Percentiles rank a stretch among this genome's conserved stretches.
These are phyloP conservation scores for Zenarchopterus dispar DNA, from an alignment of 2,797 vertebrate species.

Conservation along the genomic window DNA sequence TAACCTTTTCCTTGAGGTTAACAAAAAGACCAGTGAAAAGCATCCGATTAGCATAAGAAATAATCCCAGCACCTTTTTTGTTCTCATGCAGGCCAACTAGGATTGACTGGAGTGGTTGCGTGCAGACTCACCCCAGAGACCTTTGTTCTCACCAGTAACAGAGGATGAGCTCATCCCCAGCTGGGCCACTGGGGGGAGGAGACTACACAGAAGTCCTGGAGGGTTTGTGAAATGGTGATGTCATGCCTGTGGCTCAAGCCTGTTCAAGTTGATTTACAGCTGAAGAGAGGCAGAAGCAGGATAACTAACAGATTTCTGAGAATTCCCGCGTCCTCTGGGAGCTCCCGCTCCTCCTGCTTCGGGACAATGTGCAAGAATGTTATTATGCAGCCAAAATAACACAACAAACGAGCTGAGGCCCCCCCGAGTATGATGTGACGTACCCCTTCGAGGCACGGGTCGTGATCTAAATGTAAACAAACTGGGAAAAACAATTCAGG, in stretches of 20 bases:
- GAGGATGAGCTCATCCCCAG: constrained; percentile 67
- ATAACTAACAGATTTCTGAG: constrained; percentile 16
- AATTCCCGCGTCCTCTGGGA: constrained; percentile 34
- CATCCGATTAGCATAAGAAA: neutral
- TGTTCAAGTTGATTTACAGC: constrained; percentile 17
- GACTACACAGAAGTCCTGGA: constrained; percentile 4
- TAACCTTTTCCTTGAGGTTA: constrained; percentile 23
- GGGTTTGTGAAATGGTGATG: constrained; percentile 51
- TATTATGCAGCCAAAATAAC: constrained; percentile 23
- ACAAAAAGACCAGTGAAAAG: too few relatives aligned
- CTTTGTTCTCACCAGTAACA: constrained; percentile 20
- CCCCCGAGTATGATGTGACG: constrained; percentile 20
- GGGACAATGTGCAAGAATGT: constrained; percentile 12
- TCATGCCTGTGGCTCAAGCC: constrained; percentile 30
- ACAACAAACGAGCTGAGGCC: constrained; percentile 24
- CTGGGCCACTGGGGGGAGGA: constrained; percentile 30
- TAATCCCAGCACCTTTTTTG: constrained; percentile 2
- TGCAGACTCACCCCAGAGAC: constrained; percentile 33
- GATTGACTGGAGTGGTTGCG: constrained; percentile 32
- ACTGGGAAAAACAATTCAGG: neutral
- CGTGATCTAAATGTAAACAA: neutral
- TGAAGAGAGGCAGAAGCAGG: constrained; percentile 8
- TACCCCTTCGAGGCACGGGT: neutral
- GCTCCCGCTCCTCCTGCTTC: neutral
- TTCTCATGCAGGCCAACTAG: too few relatives aligned